Conservation (phyloP, 2,113 vertebrate genomes). For the Phainopepla nitens region DNA sequence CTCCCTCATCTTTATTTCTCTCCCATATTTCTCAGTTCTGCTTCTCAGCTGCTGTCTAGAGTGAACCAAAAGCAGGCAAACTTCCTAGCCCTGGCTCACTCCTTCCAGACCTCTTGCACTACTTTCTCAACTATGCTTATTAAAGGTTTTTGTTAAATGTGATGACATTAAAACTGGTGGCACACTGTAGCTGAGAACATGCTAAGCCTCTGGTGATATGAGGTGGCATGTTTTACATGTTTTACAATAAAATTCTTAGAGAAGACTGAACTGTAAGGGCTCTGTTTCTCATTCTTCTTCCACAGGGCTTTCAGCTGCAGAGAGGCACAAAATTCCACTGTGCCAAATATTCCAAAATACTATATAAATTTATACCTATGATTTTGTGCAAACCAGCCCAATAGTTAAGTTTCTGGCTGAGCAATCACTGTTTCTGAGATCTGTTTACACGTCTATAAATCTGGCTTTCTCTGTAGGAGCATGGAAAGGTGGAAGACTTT, state of each 20-base stretch:
- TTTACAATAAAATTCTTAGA: not conserved
- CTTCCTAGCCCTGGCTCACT: not conserved
- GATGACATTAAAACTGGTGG: not conserved
- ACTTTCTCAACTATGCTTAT: not conserved
- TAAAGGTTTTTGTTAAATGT: not conserved
- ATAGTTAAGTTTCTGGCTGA: not conserved
- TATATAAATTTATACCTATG: not conserved
- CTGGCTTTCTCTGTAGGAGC: not conserved
- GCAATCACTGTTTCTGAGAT: not conserved
- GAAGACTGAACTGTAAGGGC: not conserved
- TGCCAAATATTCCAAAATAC: not conserved
- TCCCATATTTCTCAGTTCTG: not conserved
- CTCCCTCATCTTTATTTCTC: not conserved
- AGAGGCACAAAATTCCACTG: not conserved
- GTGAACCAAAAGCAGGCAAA: not conserved
- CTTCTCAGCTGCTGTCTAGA: not conserved
- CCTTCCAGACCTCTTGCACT: not conserved
- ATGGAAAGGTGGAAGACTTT: not conserved
- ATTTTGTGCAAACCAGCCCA: not conserved
- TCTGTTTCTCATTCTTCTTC: not conserved
- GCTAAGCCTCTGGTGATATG: not conserved
- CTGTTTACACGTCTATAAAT: not conserved
- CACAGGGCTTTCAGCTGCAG: not conserved
- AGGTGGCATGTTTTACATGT: not conserved
- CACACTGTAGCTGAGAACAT: not conserved